These are phyloP conservation scores for Lissocephala sabroskyi DNA, from an alignment of 2,888 invertebrate species.

Conservation along the genomic window DNA sequence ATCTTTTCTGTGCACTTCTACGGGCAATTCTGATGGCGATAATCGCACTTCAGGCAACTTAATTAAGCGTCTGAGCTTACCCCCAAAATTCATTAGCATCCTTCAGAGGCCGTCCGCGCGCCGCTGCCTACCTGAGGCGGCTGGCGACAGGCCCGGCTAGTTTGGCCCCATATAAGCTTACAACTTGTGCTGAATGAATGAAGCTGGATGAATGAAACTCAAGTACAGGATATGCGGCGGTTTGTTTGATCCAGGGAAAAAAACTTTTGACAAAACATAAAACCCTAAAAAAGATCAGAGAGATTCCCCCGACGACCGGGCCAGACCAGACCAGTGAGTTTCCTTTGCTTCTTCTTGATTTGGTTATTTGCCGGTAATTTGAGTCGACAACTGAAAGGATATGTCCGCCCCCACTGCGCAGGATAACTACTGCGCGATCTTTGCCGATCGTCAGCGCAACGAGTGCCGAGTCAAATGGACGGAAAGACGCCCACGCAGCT, in stretches of 20 bases:
- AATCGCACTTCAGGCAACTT: slow-evolving; percentile 15
- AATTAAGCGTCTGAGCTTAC: slow-evolving; percentile 38
- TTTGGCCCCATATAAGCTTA: slow-evolving; percentile 22
- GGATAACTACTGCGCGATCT: slow-evolving; percentile 27
- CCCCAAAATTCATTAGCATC: slow-evolving; percentile 38
- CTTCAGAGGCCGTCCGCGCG: no score
- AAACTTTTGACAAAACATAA: not conserved
- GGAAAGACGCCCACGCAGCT: no score
- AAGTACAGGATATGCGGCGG: slow-evolving; percentile 60
- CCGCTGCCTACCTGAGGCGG: no score
- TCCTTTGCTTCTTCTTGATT: not conserved
- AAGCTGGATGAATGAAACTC: slow-evolving; percentile 55
- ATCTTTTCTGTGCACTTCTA: no score
- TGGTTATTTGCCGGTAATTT: not conserved
- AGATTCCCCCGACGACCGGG: slow-evolving; percentile 30
- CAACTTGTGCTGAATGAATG: slow-evolving; percentile 34
- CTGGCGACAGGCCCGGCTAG: not conserved
- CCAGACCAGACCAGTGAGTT: slow-evolving; percentile 5
- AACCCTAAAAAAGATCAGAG: slow-evolving; percentile 31
- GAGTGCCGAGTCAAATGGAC: not conserved
- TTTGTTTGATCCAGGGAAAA: slow-evolving; percentile 37
- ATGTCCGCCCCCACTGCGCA: slow-evolving; percentile 24
- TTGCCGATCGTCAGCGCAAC: slow-evolving; percentile 17
- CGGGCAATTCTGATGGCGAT: no score
- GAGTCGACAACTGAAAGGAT: slow-evolving; percentile 6